These are phyloP conservation scores for Tuberolachnus salignus DNA, from an alignment of 2,888 invertebrate species.

Conservation along the genomic window DNA sequence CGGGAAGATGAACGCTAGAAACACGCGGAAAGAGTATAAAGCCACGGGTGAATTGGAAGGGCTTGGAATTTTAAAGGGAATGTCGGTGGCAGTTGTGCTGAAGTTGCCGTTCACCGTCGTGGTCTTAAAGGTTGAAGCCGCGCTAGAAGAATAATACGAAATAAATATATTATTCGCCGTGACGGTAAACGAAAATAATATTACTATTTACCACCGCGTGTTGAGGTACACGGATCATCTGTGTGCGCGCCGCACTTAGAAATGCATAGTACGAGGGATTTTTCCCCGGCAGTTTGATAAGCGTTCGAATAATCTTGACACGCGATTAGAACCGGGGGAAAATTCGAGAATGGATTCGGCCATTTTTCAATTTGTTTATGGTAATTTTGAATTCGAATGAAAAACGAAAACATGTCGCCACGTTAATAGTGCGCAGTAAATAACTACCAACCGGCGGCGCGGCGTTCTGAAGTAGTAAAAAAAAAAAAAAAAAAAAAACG, in stretches of 20 bases:
- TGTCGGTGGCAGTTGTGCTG: no score
- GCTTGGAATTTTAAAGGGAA: no score
- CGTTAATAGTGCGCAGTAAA: background rate
- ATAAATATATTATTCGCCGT: no score
- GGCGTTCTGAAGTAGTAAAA: slow-evolving; percentile 21
- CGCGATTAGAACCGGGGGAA: slow-evolving; percentile 23
- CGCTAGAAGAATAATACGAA: no score
- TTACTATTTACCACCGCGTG: slow-evolving; percentile 8
- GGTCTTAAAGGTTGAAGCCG: no score
- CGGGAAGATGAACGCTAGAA: no score
- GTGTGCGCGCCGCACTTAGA: no score
- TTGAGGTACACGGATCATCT: background rate
- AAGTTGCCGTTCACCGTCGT: no score
- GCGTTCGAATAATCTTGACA: slow-evolving; percentile 15
- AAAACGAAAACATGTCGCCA: slow-evolving; percentile 42
- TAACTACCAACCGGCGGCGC: background rate
- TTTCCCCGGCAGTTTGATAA: background rate
- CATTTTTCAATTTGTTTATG: slow-evolving; percentile 50
- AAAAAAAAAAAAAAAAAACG: slow-evolving; percentile 16
- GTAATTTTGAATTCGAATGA: slow-evolving; percentile 42
- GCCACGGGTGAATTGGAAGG: no score
- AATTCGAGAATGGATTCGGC: slow-evolving; percentile 16
- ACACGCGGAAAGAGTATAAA: no score
- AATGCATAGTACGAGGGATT: background rate
- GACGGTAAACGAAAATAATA: no score